Evolutionary conservation across 2,113 vertebrate genomes (phyloP), one percentile per base, ranked within the genome.

Genomic region (Phrynocephalus versicolor): DNA sequence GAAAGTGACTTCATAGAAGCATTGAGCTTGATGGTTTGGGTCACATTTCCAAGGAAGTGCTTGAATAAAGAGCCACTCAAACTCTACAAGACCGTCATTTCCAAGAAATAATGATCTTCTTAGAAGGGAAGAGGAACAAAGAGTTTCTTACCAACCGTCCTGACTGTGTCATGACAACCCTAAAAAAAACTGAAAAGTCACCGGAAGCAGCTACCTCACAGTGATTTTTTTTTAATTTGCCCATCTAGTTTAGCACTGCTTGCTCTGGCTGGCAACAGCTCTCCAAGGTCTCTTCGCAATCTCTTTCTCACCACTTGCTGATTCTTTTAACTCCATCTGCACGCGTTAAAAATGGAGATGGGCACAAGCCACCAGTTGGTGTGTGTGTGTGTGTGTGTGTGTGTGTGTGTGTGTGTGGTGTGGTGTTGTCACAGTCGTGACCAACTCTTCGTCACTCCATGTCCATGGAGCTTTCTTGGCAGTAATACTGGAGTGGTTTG

Each of bases 1-100:
- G 82, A 92, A 94, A 81, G 62, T 85, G 88, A 76, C 85, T 92
- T 94, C 87, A 84, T 88, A 82, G 79, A 90, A 83, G 88, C 82
- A 79, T 77, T 92, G 81, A 84, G 77, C 84, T 71, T 89, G 81
- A 86, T 90, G 86, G 79, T 81, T 93, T 92, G 91, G 45, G 83
- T 86, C 87, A 58, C 1, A 78, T 79, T 88, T 91, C 91, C 83
- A 82, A 88, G 89, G 87, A 90, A 37, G 67, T 76, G 67, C 73
- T 55, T 83, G 85, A 90, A 89, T 83, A 85, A 70, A 35, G 64
- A 69, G 58, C 30, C 15, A 3, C 18, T 76, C 78, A 84, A 89
- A 89, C 81, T 91, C 72, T 88, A 84, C 89, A 89, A 90, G 81
- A 73, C 18, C 27, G 39, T 39, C 16, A 13, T 84, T 92, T 78